A percentile compares a stretch with the other conserved stretches of the same genome.
Evolutionary conservation across 2,888 invertebrate species (phyloP).

Genomic region (Lepeophtheirus nordmannii): DNA sequence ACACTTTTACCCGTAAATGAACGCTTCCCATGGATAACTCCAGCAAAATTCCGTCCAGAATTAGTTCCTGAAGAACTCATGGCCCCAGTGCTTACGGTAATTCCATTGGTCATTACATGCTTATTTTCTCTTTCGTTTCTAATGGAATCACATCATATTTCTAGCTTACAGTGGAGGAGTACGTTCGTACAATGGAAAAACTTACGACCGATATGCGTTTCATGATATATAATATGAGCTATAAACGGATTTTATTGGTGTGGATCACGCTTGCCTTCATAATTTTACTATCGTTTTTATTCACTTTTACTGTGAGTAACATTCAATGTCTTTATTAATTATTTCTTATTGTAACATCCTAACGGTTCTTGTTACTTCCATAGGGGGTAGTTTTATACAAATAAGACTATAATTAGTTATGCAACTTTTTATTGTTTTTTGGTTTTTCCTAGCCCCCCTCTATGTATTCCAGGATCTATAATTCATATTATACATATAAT

Average conservation of each 20-base stretch:
- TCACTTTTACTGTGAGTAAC: constrained; percentile 49
- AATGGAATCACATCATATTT: constrained; percentile 24
- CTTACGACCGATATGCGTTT: constrained; percentile 82
- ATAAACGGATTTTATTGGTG: constrained; percentile 71
- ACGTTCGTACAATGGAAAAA: constrained; percentile 82
- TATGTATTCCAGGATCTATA: no score
- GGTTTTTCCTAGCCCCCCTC: no score
- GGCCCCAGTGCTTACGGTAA: constrained; percentile 76
- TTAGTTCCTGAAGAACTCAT: constrained; percentile 83
- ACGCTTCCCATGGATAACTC: constrained; percentile 78
- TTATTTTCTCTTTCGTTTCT: constrained; percentile 15
- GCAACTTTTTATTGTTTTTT: no score
- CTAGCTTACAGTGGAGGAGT: constrained; percentile 84
- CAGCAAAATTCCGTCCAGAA: constrained; percentile 77
- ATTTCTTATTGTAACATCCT: background rate
- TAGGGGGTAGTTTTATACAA: no score
- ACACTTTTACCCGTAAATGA: constrained; percentile 67
- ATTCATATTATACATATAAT: no score
- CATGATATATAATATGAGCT: constrained; percentile 78
- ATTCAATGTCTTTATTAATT: background rate
- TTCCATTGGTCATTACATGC: background rate
- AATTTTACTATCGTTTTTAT: constrained; percentile 63
- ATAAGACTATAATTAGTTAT: no score
- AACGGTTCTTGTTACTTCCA: no score
- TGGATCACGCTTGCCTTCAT: constrained; percentile 78